Evolutionary conservation across 2,888 invertebrate species (phyloP), one percentile per base, ranked within the genome.

Genomic region (Kuschelorhynchus macadamiae): DNA sequence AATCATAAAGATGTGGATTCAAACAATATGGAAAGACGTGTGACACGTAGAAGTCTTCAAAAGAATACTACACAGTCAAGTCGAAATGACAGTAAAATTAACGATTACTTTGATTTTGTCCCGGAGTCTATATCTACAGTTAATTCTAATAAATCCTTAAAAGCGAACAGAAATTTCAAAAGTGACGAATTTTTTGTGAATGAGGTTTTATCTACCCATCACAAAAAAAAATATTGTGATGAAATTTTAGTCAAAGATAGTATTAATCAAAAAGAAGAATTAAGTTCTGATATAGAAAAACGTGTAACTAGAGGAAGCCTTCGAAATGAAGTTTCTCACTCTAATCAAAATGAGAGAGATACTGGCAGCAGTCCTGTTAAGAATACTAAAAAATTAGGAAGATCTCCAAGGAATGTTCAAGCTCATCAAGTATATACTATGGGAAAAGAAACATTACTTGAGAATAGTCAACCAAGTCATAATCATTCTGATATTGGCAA

Each of bases 341-440:
- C 42, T 1, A 55, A 30, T 17, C 55, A 42, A 55, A 41, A 18
- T 42, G 55, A 55, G n/a, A 42, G 41, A 41, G 41, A 44, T 17
- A 11, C 17, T 44, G 44, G 9, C 1, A 44, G 17, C 1, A 18
- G 18, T 44, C 11, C 17, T 44, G 1, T 44, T 16, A n/a, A 18
- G 3, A 44, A 44, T 1, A 1, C 44, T 3, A 44, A n/a, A n/a
- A 44, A n/a, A 17, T 7, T 11, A 12, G 12, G 12, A 39, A 39
- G 39, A 16, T 12, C 39, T 39, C 16, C 7, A 7, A 39, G 12
- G 12, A 7, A 39, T 39, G 9, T 39, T 7, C 39, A 39, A 39
- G 9, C 39, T n/a, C 7, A 12, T 16, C 39, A 39, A 12, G 39
- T 7, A 39, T 14, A 5, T 39, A 16, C 9, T 12, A 39, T 16